Percentiles rank a stretch among this genome's conserved stretches.
Evolutionary conservation across 1,140 invertebrate genomes (phyloP).

Genomic region (Caenorhabditis briggsae): DNA sequence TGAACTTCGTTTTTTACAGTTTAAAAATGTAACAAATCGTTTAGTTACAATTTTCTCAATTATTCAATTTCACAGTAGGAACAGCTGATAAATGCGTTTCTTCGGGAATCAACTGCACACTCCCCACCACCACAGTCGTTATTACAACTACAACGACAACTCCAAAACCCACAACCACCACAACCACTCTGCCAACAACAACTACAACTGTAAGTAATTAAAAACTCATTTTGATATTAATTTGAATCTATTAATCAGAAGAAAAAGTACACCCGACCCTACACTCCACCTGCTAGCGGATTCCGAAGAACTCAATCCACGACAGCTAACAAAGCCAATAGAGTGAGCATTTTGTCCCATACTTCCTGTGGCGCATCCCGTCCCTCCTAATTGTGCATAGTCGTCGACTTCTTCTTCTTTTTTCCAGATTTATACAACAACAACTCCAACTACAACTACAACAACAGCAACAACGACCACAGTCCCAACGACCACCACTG

Average conservation of each 20-base stretch:
- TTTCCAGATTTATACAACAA: conserved; percentile 40
- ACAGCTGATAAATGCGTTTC: conserved; percentile 60
- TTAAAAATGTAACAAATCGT: background rate
- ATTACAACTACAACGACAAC: conserved; percentile 64
- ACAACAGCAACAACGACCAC: conserved; percentile 60
- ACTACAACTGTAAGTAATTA: conserved; percentile 33
- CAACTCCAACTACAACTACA: conserved; percentile 58
- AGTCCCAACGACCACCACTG: conserved; percentile 52
- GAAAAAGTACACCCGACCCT: conserved; percentile 55
- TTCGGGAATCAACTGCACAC: conserved; percentile 64
- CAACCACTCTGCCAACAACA: conserved; percentile 54
- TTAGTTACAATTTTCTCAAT: background rate
- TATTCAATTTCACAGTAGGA: conserved; percentile 14
- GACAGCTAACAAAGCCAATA: conserved; percentile 42
- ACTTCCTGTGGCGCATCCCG: background rate
- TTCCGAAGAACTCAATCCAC: conserved; percentile 56
- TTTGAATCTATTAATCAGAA: background rate
- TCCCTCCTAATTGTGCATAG: too few species aligned
- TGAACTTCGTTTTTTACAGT: background rate
- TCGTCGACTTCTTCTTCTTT: background rate
- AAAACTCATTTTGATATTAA: background rate
- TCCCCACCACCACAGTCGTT: conserved; percentile 60
- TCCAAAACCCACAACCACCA: conserved; percentile 51
- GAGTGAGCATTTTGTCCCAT: background rate
- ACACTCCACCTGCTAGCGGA: conserved; percentile 50